A percentile compares a stretch with the other conserved stretches of the same genome.
phyloP scores from a whole-genome alignment of 2,797 vertebrate genomes.

The Pseudochirops cupreus region DNA sequence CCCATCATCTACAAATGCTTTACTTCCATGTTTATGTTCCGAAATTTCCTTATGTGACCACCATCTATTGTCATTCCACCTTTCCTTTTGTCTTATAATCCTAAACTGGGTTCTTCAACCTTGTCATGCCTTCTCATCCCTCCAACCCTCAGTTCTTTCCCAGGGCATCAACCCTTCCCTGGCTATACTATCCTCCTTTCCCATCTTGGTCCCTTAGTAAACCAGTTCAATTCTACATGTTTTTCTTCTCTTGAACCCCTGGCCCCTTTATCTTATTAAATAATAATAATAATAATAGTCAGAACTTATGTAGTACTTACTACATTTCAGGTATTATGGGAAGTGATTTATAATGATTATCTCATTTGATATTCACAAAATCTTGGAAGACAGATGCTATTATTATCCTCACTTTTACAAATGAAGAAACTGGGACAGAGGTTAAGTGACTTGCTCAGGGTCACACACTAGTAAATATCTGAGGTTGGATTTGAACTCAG shows the following conservation, averaged over 20 bases:
- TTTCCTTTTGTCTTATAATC: background rate
- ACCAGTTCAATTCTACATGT: background rate
- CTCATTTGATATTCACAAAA: background rate
- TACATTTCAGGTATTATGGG: background rate
- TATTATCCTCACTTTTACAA: background rate
- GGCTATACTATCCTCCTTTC: background rate
- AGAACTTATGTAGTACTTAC: background rate
- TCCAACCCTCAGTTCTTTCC: background rate
- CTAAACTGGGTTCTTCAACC: background rate
- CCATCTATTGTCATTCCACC: background rate
- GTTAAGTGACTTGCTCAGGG: background rate
- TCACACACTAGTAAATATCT: background rate
- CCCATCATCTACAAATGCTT: background rate
- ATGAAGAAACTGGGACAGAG: background rate
- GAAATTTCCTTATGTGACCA: background rate
- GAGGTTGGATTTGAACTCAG: background rate
- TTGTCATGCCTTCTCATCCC: background rate
- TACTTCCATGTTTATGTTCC: background rate
- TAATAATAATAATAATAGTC: background rate
- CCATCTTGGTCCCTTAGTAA: background rate
- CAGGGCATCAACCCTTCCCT: background rate
- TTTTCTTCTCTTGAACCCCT: background rate
- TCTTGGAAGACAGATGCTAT: background rate
- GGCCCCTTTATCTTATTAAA: background rate
- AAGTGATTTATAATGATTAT: background rate